A percentile compares a stretch with the other conserved stretches of the same genome.
Conservation (phyloP, 92 coral and sea anemone genomes). For the Virgularia gustaviana region DNA sequence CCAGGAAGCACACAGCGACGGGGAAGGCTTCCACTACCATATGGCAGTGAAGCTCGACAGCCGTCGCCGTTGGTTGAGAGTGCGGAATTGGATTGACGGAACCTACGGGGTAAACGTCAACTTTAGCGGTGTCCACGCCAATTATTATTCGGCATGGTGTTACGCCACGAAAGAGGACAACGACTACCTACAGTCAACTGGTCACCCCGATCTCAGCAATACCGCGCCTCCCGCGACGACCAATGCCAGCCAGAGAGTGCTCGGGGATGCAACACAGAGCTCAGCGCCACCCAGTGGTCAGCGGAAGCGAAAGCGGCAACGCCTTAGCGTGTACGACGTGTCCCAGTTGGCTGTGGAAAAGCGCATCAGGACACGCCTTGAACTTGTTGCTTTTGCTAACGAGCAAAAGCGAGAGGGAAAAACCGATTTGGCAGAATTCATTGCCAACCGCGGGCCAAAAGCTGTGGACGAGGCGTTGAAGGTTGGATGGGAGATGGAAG, state of each 20-base stretch:
- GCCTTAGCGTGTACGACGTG: slow-evolving; percentile 28
- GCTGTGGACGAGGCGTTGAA: slow-evolving; percentile 34
- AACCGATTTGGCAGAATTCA: slow-evolving; percentile 33
- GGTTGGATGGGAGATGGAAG: slow-evolving; percentile 39
- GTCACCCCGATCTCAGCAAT: slow-evolving; percentile 20
- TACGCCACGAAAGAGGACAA: slow-evolving; percentile 31
- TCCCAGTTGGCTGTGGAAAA: slow-evolving; percentile 33
- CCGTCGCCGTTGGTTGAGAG: slow-evolving; percentile 24
- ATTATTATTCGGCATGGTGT: slow-evolving; percentile 26
- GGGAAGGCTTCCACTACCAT: slow-evolving; percentile 5
- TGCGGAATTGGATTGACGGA: slow-evolving; percentile 12
- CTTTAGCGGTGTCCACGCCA: slow-evolving; percentile 10
- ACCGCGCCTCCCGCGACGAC: slow-evolving; percentile 10
- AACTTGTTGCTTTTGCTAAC: slow-evolving; percentile 25
- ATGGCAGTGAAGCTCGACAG: neutral
- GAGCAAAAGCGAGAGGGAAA: slow-evolving; percentile 22
- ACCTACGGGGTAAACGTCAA: slow-evolving; percentile 2
- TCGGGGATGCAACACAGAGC: neutral
- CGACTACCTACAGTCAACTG: slow-evolving; percentile 8
- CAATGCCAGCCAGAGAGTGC: neutral
- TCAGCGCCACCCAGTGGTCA: neutral
- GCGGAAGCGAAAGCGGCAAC: neutral
- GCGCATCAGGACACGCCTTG: slow-evolving; percentile 26
- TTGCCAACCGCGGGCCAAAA: slow-evolving; percentile 37
- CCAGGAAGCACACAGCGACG: neutral